phyloP scores from a whole-genome alignment of 1,140 invertebrate genomes.

The Ceratosolen solmsi region DNA sequence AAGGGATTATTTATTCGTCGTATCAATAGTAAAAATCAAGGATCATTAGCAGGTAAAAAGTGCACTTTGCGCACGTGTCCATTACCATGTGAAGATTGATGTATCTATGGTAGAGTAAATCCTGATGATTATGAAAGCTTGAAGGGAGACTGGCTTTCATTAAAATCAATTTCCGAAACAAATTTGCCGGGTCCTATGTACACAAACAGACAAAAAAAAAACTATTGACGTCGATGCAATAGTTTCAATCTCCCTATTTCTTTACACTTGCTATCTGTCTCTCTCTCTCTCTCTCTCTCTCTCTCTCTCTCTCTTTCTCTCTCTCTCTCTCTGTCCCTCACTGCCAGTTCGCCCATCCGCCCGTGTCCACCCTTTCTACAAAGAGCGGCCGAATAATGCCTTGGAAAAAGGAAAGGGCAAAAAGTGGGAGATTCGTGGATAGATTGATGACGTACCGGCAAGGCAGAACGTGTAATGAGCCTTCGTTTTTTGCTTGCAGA shows the following conservation, averaged over 20 bases:
- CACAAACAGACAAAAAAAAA: background rate
- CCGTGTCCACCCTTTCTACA: no score
- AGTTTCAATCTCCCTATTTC: background rate
- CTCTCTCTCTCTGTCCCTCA: no score
- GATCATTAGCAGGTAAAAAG: background rate
- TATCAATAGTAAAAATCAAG: background rate
- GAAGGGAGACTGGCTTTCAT: background rate
- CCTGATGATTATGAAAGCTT: background rate
- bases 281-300: no score
- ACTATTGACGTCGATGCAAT: background rate
- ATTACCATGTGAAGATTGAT: background rate
- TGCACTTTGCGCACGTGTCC: background rate
- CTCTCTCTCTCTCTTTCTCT: no score
- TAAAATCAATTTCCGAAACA: conserved; percentile 11
- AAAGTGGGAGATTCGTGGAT: background rate
- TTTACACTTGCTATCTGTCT: no score
- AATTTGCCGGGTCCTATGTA: background rate
- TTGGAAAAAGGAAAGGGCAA: background rate
- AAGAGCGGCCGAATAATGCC: no score
- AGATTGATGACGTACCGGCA: background rate
- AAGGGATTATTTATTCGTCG: no score
- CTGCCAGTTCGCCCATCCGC: no score
- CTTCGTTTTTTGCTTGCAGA: conserved; percentile 78
- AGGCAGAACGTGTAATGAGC: background rate
- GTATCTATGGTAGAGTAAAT: background rate